A percentile compares a stretch with the other conserved stretches of the same genome.
These are phyloP conservation scores for Hirtodrosophila confusa DNA, from an alignment of 2,888 invertebrate genomes.

Conservation along the genomic window DNA sequence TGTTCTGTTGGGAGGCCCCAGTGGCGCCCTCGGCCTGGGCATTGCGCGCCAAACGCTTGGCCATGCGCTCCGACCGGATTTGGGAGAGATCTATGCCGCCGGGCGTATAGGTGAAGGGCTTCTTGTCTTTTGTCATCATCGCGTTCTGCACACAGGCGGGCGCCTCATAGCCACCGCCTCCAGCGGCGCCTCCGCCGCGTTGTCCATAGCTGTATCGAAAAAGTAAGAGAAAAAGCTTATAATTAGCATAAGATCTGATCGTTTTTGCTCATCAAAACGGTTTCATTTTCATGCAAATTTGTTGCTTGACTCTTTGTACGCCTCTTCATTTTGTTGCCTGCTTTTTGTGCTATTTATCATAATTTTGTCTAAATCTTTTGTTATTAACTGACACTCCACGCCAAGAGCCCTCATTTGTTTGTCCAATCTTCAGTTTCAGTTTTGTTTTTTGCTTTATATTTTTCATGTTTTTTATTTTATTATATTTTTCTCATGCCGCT, in stretches of 20 bases:
- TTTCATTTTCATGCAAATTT: constrained; percentile 61
- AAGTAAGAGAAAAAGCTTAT: constrained; percentile 1
- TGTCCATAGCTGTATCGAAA: constrained; percentile 83
- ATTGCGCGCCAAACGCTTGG: constrained; percentile 89
- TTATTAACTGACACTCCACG: constrained; percentile 54
- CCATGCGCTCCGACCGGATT: constrained; percentile 95
- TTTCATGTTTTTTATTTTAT: constrained; percentile 14
- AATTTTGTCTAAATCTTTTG: constrained; percentile 55
- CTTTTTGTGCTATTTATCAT: constrained; percentile 52
- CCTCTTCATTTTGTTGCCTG: constrained; percentile 24
- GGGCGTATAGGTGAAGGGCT: constrained; percentile 98
- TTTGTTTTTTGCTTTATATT: no score
- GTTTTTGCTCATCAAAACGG: constrained; percentile 18
- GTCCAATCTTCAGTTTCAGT: constrained; percentile 27
- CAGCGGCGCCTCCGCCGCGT: constrained; percentile 68
- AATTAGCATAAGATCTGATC: constrained; percentile 38
- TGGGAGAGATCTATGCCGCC: constrained; percentile 96
- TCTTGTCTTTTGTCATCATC: constrained; percentile 98
- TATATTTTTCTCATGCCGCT: constrained; percentile 28
- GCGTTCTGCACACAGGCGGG: constrained; percentile 96
- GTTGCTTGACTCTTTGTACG: constrained; percentile 21
- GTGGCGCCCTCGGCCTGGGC: constrained; percentile 89
- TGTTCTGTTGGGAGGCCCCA: constrained; percentile 86
- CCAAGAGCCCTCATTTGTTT: constrained; percentile 47
- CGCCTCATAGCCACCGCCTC: constrained; percentile 86